Conservation (phyloP, 2,888 invertebrate genomes). For the Margaritifera margaritifera region DNA sequence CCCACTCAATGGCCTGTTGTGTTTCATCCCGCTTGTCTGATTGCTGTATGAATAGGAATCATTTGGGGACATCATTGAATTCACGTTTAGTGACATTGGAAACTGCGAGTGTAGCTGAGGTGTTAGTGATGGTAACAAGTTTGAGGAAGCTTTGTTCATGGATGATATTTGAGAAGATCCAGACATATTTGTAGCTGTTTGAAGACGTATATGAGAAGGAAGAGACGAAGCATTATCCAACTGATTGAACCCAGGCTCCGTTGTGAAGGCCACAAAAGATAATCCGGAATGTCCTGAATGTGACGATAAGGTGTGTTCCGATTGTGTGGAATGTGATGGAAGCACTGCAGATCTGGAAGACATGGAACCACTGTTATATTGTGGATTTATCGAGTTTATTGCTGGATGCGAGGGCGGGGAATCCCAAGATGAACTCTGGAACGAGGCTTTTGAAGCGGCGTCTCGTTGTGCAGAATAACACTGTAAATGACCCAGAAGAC, state of each 20-base stretch:
- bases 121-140: conserved; percentile 56
- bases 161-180: conserved; percentile 45
- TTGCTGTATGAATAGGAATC: conserved; percentile 71
- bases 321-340: conserved; percentile 51
- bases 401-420: conserved; percentile 37
- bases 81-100: conserved; percentile 54
- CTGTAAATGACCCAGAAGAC: conserved; percentile 94
- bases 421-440: conserved; percentile 57
- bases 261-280: conserved; percentile 45
- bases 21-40: conserved; percentile 80
- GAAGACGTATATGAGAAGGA: conserved; percentile 53
- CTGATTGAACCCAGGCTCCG: conserved; percentile 54
- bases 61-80: conserved; percentile 56
- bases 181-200: conserved; percentile 36
- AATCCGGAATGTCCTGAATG: conserved; percentile 47
- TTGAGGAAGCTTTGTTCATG: conserved; percentile 68
- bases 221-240: conserved; percentile 51
- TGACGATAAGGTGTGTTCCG: conserved; percentile 51
- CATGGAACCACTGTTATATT: conserved; percentile 42
- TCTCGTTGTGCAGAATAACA: conserved; percentile 83
- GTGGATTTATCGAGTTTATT: conserved; percentile 48
- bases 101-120: conserved; percentile 65
- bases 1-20: conserved; percentile 94
- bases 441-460: conserved; percentile 62
- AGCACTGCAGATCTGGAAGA: conserved; percentile 51